Percentiles rank a stretch among this genome's conserved stretches.
Evolutionary conservation across 92 coral and sea anemone genomes (phyloP).

Genomic region (Desmophyllum pertusum): DNA sequence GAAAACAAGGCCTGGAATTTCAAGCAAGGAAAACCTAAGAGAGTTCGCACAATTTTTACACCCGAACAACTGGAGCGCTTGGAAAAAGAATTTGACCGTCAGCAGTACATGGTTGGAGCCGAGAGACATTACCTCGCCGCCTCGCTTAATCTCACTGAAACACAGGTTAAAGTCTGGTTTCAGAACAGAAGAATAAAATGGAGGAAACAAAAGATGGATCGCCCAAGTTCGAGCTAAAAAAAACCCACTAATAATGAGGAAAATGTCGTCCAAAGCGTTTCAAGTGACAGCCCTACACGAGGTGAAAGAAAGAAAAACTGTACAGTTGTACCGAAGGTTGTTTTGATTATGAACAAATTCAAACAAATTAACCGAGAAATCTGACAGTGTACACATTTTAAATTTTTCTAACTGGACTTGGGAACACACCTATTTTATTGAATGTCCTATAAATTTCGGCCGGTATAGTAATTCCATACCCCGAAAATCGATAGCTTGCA

Average conservation of each 20-base stretch:
- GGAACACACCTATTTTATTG: background rate
- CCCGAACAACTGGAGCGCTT: conserved; percentile 96
- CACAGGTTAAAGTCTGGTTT: conserved; percentile 99
- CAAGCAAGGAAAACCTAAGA: conserved; percentile 97
- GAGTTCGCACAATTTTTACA: conserved; percentile 96
- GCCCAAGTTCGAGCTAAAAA: conserved; percentile 55
- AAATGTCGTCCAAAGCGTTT: background rate
- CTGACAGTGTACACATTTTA: background rate
- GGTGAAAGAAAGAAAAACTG: background rate
- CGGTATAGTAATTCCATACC: background rate
- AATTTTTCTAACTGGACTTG: background rate
- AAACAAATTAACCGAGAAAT: conserved; percentile 12
- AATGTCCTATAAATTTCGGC: background rate
- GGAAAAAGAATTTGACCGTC: conserved; percentile 94
- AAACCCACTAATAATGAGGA: too few relatives aligned
- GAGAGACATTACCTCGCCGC: conserved; percentile 97
- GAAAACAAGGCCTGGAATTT: conserved; percentile 89
- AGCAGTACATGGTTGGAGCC: conserved; percentile 97
- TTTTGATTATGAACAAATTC: conserved; percentile 3
- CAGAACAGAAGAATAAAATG: conserved; percentile 97
- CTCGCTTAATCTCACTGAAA: conserved; percentile 92
- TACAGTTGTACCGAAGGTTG: background rate
- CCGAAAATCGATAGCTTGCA: background rate
- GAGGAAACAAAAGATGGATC: conserved; percentile 93
- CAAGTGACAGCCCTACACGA: background rate